Conservation (phyloP, 2,113 vertebrate genomes). For the Columbina picui region DNA sequence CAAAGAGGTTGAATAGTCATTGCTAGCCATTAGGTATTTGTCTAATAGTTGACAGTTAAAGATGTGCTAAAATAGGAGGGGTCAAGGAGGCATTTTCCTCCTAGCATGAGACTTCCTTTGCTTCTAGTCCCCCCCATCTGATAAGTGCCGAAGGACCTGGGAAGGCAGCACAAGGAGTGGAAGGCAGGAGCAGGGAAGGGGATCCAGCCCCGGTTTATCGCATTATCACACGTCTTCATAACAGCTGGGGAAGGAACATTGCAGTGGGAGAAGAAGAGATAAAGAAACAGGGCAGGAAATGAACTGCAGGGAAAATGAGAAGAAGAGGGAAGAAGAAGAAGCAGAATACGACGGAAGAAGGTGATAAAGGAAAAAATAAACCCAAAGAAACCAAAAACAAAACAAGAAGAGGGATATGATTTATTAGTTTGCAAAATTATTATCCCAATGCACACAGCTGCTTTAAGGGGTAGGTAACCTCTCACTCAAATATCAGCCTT, state of each 20-base stretch:
- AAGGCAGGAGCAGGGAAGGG: conserved; percentile 35
- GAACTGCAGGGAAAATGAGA: conserved; percentile 64
- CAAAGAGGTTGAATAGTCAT: not conserved
- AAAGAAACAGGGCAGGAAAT: conserved; percentile 69
- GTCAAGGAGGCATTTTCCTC: not conserved
- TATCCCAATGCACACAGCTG: conserved; percentile 6
- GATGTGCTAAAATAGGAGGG: conserved; percentile 26
- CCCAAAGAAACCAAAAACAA: not conserved
- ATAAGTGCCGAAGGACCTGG: conserved; percentile 13
- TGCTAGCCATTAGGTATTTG: not conserved
- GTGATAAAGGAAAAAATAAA: conserved; percentile 44
- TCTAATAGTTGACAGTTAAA: not conserved
- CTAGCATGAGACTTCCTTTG: not conserved
- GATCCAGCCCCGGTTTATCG: conserved; percentile 38
- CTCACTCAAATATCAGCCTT: not conserved
- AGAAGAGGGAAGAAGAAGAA: conserved; percentile 55
- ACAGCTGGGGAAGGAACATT: conserved; percentile 36
- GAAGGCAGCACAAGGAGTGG: conserved; percentile 34
- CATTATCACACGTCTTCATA: conserved; percentile 17
- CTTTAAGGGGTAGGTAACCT: conserved; percentile 2
- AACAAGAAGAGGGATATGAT: conserved; percentile 60
- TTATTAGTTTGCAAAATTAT: conserved; percentile 37
- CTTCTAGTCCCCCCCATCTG: not conserved
- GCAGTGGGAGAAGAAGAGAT: conserved; percentile 58
- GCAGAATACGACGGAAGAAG: conserved; percentile 62